phyloP scores from a whole-genome alignment of 2,888 invertebrate genomes.

The Cremastobaeus sp. region DNA sequence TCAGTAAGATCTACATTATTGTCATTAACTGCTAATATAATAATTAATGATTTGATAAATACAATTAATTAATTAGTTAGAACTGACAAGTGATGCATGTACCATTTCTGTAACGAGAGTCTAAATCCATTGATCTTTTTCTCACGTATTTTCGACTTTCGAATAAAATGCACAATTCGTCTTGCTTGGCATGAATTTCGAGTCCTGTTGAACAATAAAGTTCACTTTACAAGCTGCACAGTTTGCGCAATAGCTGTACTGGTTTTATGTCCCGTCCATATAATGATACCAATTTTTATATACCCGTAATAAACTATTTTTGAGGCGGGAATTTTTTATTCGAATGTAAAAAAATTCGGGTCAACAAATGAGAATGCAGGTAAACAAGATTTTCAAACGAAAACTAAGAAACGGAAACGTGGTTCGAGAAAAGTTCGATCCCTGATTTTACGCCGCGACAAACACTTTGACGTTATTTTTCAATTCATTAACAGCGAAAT shows the following conservation, averaged over 20 bases:
- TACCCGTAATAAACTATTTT: constrained; percentile 32
- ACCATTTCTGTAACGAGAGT: background rate
- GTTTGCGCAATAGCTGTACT: constrained; percentile 25
- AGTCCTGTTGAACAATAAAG: constrained; percentile 21
- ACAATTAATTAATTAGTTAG: no score
- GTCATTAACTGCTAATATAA: no score
- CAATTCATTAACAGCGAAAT: no score
- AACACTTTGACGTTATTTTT: no score
- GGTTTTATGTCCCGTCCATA: constrained; percentile 23
- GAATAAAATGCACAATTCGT: constrained; percentile 18
- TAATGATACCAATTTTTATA: constrained; percentile 31
- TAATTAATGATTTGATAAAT: no score
- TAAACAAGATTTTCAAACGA: no score
- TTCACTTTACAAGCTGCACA: constrained; percentile 18
- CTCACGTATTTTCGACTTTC: background rate
- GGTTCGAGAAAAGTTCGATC: no score
- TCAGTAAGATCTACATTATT: no score
- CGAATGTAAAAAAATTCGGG: constrained; percentile 45
- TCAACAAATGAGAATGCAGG: no score
- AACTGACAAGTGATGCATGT: no score
- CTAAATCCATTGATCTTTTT: background rate
- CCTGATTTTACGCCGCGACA: no score
- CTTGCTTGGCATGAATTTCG: constrained; percentile 21
- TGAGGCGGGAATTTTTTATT: constrained; percentile 33
- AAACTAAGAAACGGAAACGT: no score